Base-by-base conservation (phyloP, 2,797 vertebrate species). In the Eulemur rubriventer region DNA sequence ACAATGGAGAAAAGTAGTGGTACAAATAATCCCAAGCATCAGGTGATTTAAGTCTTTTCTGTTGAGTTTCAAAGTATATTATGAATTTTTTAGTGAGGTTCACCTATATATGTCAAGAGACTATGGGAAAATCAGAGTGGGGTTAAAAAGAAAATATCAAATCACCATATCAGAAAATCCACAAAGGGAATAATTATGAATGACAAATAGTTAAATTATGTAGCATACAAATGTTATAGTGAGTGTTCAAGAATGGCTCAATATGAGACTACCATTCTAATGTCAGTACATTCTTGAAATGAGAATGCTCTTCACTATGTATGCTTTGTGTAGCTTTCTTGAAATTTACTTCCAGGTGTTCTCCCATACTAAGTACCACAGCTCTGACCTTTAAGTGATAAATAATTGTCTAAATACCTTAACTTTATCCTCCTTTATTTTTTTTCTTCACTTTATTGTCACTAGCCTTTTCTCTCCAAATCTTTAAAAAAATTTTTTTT, bases 361-460 rank as follows among this genome's bases (percentile, higher is more conserved):
- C 63, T 90, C 43, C 76, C 35, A 91, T 57, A 41, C 41, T 95
- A 52, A 92, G 80, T 92, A 75, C 41, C 7, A 57, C 46, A 84
- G n/a, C 16, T 46, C 55, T 88, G 28, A 76, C 92, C 52, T 90
- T 97, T 90, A 83, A 93, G 38, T 93, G 76, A 90, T 94, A 89
- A 89, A 72, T 65, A 55, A 91, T 70, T 94, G 6, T 89, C n/a
- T 90, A 95, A 80, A 63, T 93, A 91, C 86, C 26, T 89, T 92
- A 92, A 81, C 7, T 57, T 83, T 55, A 50, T 1, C 33, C 35
- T 24, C 41, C n/a, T 72, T 94, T 63, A 38, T 88, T 83, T 86
- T 96, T 96, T 93, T n/a, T 89, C 59, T 95, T 94, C 16, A 30
- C 30, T 89, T 92, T 88, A 30, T 63, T 96, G 13, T 89, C 61